Evolutionary conservation across 1,140 invertebrate genomes (phyloP).

Genomic region (Probaryconus sp.): DNA sequence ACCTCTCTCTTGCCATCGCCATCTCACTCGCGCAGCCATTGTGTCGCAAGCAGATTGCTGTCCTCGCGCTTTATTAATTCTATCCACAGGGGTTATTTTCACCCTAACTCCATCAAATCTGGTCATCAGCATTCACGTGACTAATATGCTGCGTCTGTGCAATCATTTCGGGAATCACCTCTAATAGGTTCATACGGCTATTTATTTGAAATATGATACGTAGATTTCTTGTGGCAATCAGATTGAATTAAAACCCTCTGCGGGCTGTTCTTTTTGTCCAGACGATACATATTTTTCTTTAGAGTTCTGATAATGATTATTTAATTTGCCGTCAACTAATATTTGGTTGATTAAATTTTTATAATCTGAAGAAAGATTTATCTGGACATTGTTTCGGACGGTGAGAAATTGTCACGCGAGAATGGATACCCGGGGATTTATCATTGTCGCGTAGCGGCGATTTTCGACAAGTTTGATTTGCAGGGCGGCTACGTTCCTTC

Average conservation of each 20-base stretch:
- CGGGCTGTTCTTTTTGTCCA: no score
- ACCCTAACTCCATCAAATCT: constrained; percentile 69
- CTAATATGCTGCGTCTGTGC: constrained; percentile 66
- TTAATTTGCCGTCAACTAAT: no score
- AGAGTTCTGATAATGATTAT: no score
- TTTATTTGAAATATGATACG: constrained; percentile 42
- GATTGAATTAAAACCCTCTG: no score
- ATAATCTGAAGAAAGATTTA: constrained; percentile 2
- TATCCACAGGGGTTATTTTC: constrained; percentile 69
- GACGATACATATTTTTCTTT: no score
- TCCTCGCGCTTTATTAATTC: constrained; percentile 77
- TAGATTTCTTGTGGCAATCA: no score
- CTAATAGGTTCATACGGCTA: constrained; percentile 61
- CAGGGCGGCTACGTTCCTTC: constrained; percentile 47
- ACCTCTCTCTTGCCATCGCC: constrained; percentile 36
- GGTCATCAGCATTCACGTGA: constrained; percentile 71
- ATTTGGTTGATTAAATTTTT: no score
- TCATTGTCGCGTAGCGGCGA: constrained; percentile 47
- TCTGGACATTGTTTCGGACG: background rate
- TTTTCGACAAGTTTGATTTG: constrained; percentile 57
- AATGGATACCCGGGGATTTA: constrained; percentile 18
- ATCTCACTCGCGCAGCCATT: no score
- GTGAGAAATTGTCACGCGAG: constrained; percentile 27
- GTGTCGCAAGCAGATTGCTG: constrained; percentile 71
- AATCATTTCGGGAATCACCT: constrained; percentile 63